A percentile compares a stretch with the other conserved stretches of the same genome.
phyloP scores from a whole-genome alignment of 2,888 invertebrate species.

The Stenotaenia linearis region DNA sequence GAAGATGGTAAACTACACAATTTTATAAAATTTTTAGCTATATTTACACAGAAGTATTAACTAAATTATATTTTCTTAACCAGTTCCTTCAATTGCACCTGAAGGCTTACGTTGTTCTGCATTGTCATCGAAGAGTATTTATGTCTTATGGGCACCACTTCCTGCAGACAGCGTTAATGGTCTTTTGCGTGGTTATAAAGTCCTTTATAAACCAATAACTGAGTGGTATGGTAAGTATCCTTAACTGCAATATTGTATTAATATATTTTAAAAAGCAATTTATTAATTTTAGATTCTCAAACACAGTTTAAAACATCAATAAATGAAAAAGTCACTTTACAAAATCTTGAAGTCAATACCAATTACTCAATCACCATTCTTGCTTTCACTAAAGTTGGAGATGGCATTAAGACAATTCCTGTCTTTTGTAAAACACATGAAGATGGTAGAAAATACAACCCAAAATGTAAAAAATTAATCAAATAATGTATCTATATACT shows the following conservation, averaged over 20 bases:
- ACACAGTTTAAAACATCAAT: not conserved
- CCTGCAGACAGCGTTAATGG: constrained; percentile 60
- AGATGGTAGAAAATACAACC: constrained; percentile 42
- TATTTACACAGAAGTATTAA: too few relatives aligned
- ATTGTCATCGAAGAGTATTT: constrained; percentile 66
- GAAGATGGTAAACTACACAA: constrained; percentile 46
- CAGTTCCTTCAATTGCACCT: constrained; percentile 71
- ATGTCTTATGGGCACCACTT: constrained; percentile 69
- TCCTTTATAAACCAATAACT: constrained; percentile 41
- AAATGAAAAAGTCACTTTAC: constrained; percentile 28
- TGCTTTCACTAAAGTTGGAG: constrained; percentile 48
- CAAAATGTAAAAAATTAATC: not conserved
- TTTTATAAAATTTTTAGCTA: too few relatives aligned
- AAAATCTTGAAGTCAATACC: constrained; percentile 42
- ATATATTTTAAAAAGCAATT: not conserved
- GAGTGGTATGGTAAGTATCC: constrained; percentile 35
- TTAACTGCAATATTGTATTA: not conserved
- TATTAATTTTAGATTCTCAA: not conserved
- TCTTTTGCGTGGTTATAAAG: constrained; percentile 47
- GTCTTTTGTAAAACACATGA: constrained; percentile 45
- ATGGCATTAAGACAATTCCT: constrained; percentile 45
- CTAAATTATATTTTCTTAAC: constrained; percentile 27
- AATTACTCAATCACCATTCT: constrained; percentile 49
- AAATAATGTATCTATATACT: not conserved
- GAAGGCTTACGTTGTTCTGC: constrained; percentile 69